These are phyloP conservation scores for Tribolium madens DNA, from an alignment of 1,140 invertebrate species.

Conservation along the genomic window DNA sequence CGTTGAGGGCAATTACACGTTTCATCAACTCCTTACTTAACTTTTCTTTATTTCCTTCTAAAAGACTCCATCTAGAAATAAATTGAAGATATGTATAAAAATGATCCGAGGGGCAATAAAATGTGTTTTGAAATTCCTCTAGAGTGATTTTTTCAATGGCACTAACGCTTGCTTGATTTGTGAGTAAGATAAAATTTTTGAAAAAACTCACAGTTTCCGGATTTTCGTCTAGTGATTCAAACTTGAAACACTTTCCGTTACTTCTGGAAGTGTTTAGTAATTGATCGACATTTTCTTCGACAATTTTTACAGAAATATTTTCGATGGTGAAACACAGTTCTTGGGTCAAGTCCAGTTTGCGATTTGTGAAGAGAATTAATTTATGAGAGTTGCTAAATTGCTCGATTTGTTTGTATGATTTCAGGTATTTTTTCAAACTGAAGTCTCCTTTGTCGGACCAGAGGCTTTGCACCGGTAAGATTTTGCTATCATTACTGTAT, in stretches of 20 bases:
- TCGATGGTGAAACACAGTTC: background rate
- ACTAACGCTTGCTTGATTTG: background rate
- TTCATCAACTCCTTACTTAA: background rate
- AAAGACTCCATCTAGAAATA: background rate
- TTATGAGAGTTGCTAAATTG: background rate
- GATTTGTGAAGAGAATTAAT: slow-evolving; percentile 5
- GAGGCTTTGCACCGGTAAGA: background rate
- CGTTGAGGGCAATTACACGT: background rate
- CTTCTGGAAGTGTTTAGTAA: background rate
- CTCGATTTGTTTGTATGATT: background rate
- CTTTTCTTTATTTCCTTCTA: slow-evolving; percentile 2
- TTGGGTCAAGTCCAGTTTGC: background rate
- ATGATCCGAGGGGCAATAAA: background rate
- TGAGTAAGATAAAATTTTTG: background rate
- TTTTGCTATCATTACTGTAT: background rate
- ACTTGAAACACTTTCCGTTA: background rate
- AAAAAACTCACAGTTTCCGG: background rate
- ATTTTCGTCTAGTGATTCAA: background rate
- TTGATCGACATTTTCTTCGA: background rate
- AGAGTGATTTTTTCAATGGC: background rate
- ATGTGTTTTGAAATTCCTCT: background rate
- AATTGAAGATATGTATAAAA: background rate
- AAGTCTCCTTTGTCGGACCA: background rate
- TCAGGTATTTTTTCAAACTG: background rate
- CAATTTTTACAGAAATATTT: background rate